These are phyloP conservation scores for Bos indicus DNA, from an alignment of 2,113 vertebrate genomes.

Conservation along the genomic window DNA sequence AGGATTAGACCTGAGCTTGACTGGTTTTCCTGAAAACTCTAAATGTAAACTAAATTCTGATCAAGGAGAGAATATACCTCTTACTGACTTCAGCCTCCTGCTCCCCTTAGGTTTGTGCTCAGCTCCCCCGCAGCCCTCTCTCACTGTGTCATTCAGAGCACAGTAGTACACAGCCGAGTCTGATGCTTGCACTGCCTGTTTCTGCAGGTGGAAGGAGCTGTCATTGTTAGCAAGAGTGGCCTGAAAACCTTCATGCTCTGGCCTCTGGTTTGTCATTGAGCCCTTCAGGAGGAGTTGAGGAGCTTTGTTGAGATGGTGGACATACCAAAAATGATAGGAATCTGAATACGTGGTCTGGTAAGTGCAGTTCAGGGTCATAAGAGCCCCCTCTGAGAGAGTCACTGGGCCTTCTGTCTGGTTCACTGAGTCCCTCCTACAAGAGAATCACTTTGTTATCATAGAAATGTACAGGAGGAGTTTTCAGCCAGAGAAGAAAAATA, in stretches of 20 bases:
- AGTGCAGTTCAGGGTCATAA: not conserved
- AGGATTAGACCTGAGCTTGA: not conserved
- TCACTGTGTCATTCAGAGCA: not conserved
- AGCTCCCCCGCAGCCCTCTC: not conserved
- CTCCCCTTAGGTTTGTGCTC: not conserved
- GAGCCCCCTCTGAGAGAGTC: not conserved
- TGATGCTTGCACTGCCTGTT: not conserved
- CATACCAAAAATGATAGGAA: not conserved
- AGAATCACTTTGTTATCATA: not conserved
- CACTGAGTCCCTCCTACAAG: constrained; percentile 24
- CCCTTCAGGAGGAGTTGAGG: constrained; percentile 4
- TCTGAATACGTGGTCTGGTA: not conserved
- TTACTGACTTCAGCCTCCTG: not conserved
- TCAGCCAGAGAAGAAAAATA: not conserved
- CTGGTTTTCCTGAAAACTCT: not conserved
- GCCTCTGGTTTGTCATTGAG: not conserved
- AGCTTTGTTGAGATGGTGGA: not conserved
- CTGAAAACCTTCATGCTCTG: not conserved
- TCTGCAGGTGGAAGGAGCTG: not conserved
- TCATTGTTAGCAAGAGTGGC: not conserved
- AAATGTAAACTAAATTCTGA: not conserved
- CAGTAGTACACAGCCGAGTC: not conserved
- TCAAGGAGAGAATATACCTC: not conserved
- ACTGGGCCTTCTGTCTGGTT: not conserved
- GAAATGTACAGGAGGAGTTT: not conserved